phyloP scores from a whole-genome alignment of 1,140 invertebrate species.

The Plectus sambesii region DNA sequence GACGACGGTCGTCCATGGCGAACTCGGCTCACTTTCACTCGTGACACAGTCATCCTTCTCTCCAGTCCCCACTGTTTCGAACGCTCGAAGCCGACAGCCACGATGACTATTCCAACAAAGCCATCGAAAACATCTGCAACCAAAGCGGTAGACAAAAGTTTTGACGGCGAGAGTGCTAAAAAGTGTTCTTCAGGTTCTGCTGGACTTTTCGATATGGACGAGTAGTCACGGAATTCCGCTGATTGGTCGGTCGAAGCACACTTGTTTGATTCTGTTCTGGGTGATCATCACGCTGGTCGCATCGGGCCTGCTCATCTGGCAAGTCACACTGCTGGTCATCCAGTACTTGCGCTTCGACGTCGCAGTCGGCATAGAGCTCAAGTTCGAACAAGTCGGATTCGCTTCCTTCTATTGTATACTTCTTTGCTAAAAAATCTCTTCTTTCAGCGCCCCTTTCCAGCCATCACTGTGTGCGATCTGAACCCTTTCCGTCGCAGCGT shows the following conservation, averaged over 20 bases:
- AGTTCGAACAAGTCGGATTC: neutral
- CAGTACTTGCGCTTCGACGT: slow-evolving; percentile 28
- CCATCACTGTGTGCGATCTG: slow-evolving; percentile 28
- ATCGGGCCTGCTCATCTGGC: slow-evolving; percentile 22
- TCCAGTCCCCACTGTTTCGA: too few species aligned
- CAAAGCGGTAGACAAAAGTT: too few species aligned
- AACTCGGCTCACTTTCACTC: too few species aligned
- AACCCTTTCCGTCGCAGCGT: slow-evolving; percentile 20
- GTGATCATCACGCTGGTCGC: slow-evolving; percentile 27
- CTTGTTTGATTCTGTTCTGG: slow-evolving; percentile 25
- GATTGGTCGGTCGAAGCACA: slow-evolving; percentile 21
- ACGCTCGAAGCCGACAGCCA: too few species aligned
- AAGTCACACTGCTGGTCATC: slow-evolving; percentile 24
- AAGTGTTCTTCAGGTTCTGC: too few species aligned
- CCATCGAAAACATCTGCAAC: too few species aligned
- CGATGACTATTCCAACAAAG: too few species aligned
- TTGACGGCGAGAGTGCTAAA: too few species aligned
- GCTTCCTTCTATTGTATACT: neutral
- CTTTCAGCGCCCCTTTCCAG: slow-evolving; percentile 24
- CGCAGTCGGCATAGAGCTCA: slow-evolving; percentile 22
- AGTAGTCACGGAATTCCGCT: slow-evolving; percentile 21
- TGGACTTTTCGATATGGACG: slow-evolving; percentile 20
- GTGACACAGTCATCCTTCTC: too few species aligned
- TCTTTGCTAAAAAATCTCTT: slow-evolving; percentile 31
- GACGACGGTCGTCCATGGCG: too few species aligned